Percentiles rank a stretch among this genome's conserved stretches.
phyloP scores from a whole-genome alignment of 2,113 vertebrate species.

The Triplophysa rosa region DNA sequence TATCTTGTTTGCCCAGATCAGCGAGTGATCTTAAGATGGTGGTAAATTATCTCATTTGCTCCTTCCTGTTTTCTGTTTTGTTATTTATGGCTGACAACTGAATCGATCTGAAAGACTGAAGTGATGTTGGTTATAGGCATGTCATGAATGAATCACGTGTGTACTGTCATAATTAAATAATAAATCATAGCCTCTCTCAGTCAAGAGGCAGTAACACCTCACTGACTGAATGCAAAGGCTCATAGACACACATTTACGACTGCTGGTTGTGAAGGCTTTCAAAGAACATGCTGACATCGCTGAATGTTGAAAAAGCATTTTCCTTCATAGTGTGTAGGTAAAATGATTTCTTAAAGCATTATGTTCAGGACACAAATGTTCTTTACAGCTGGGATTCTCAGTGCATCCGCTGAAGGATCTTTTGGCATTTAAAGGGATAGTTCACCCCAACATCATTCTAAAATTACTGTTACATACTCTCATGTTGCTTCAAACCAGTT shows the following conservation, averaged over 20 bases:
- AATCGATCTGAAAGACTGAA: not conserved
- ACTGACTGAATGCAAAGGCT: not conserved
- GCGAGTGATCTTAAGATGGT: not conserved
- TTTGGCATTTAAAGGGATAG: too few relatives aligned
- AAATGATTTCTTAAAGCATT: not conserved
- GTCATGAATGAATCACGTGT: not conserved
- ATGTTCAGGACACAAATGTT: too few relatives aligned
- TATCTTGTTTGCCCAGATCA: constrained; percentile 6
- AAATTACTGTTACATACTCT: too few relatives aligned
- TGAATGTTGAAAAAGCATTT: not conserved
- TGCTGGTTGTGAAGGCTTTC: not conserved
- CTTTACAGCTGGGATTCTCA: too few relatives aligned
- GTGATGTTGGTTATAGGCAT: not conserved
- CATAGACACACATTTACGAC: not conserved
- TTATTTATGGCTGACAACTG: constrained; percentile 13
- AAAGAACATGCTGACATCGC: not conserved
- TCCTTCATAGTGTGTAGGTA: not conserved
- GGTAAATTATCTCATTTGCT: constrained; percentile 9
- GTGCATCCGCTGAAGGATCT: too few relatives aligned
- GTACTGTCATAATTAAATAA: constrained; percentile 5
- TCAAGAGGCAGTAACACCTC: not conserved
- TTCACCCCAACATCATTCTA: too few relatives aligned
- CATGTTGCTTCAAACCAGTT: too few relatives aligned
- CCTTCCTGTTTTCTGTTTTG: constrained; percentile 1
- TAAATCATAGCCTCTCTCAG: constrained; percentile 1